These are phyloP conservation scores for Drosophila seguyi DNA, from an alignment of 1,140 invertebrate species.

Conservation along the genomic window DNA sequence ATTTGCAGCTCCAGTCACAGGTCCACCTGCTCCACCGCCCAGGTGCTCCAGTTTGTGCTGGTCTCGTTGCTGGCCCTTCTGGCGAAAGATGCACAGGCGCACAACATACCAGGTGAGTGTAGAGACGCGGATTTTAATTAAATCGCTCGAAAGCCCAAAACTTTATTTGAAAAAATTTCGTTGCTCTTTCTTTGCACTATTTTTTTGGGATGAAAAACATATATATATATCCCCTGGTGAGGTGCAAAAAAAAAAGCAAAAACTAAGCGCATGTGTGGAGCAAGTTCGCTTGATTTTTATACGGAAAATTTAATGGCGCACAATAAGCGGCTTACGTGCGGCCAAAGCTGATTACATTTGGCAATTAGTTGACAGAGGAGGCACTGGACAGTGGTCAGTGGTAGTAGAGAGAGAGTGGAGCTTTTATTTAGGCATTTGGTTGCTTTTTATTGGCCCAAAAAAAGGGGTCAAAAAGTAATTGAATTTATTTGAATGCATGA, in stretches of 20 bases:
- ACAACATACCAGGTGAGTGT: constrained; percentile 76
- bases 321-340: constrained; percentile 75
- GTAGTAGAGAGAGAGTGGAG: constrained; percentile 3
- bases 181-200: background rate
- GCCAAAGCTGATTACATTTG: constrained; percentile 79
- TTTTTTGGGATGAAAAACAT: constrained; percentile 30
- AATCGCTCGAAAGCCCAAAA: constrained; percentile 29
- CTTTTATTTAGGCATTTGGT: constrained; percentile 25
- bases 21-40: constrained; percentile 19
- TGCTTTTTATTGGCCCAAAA: background rate
- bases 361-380: constrained; percentile 74
- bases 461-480: constrained; percentile 8
- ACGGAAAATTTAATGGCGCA: constrained; percentile 71
- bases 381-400: constrained; percentile 13
- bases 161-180: constrained; percentile 7
- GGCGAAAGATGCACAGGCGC: constrained; percentile 65
- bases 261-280: constrained; percentile 36
- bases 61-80: constrained; percentile 64
- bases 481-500: constrained; percentile 9
- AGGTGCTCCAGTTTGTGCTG: constrained; percentile 56
- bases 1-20: constrained; percentile 6
- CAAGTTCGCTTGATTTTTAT: constrained; percentile 56
- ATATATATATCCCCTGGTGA: constrained; percentile 19
- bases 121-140: constrained; percentile 24
- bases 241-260: background rate